Conservation (phyloP, 2,797 vertebrate species). For the Aythya fuligula region DNA sequence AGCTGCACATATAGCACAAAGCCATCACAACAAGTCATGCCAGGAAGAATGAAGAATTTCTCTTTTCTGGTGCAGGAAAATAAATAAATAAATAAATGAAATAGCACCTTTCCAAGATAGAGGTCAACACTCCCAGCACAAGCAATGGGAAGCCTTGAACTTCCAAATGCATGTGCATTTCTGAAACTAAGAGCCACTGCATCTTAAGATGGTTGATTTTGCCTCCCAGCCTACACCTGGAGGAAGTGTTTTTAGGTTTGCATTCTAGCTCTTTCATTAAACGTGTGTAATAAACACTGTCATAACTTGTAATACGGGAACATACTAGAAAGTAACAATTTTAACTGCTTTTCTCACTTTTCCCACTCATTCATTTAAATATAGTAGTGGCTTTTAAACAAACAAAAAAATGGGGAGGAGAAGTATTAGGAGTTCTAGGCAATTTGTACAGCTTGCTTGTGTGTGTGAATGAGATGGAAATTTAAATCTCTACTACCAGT, state of each 20-base stretch:
- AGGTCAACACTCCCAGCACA: background rate
- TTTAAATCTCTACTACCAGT: conserved; percentile 36
- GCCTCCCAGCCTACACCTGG: background rate
- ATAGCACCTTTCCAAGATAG: background rate
- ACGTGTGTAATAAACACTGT: background rate
- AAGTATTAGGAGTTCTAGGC: background rate
- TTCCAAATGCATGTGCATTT: background rate
- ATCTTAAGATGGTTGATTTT: background rate
- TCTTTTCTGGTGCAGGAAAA: background rate
- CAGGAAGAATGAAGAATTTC: background rate
- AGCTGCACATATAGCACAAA: background rate
- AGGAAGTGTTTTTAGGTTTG: background rate
- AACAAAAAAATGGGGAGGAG: no score
- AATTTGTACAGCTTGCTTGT: background rate
- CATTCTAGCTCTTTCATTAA: background rate
- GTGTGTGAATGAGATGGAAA: conserved; percentile 22
- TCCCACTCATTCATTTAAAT: background rate
- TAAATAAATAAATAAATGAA: background rate
- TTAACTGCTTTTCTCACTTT: background rate
- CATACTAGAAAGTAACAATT: background rate
- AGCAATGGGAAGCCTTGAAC: background rate
- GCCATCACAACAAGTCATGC: background rate
- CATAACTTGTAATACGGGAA: background rate
- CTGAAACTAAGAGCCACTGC: background rate
- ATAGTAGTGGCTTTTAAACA: background rate